A percentile compares a stretch with the other conserved stretches of the same genome.
Evolutionary conservation across 2,113 vertebrate species (phyloP).

Genomic region (Thunnus thynnus): DNA sequence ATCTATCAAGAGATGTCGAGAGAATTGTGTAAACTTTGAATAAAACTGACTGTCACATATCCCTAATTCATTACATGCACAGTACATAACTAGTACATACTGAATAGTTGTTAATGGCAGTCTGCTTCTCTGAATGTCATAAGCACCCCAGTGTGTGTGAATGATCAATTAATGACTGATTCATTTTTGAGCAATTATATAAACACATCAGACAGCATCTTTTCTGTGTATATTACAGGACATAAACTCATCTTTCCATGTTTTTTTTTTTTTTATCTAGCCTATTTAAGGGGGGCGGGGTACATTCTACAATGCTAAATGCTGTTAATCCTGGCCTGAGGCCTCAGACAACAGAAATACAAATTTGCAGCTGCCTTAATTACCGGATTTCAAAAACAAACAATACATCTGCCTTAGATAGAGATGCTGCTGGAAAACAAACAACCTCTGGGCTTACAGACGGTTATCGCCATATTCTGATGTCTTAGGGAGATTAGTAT

Average conservation of each 20-base stretch:
- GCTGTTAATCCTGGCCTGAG: slow-evolving; percentile 81
- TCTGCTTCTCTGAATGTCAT: slow-evolving; percentile 1
- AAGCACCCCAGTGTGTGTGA: slow-evolving; percentile 2
- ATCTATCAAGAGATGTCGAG: slow-evolving; percentile 4
- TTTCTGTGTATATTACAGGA: slow-evolving; percentile 40
- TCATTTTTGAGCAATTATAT: slow-evolving; percentile 45
- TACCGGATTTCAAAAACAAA: slow-evolving; percentile 83
- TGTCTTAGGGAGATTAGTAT: slow-evolving; percentile 63
- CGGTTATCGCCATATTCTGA: slow-evolving; percentile 66
- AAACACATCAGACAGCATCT: slow-evolving; percentile 50
- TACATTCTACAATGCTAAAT: slow-evolving; percentile 78
- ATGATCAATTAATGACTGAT: slow-evolving; percentile 36
- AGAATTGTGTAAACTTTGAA: slow-evolving; percentile 16
- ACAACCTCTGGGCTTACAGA: slow-evolving; percentile 70
- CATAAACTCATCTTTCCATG: slow-evolving; percentile 66
- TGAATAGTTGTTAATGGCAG: background rate
- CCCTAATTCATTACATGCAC: background rate
- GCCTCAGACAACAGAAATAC: slow-evolving; percentile 83
- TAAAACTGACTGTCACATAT: background rate
- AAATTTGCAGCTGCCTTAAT: slow-evolving; percentile 83
- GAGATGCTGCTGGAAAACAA: slow-evolving; percentile 77
- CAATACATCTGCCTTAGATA: slow-evolving; percentile 75
- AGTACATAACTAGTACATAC: background rate
- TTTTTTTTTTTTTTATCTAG: slow-evolving; percentile 64
- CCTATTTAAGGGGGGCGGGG: slow-evolving; percentile 71